Base-by-base conservation (phyloP, 2,797 vertebrate species). In the Sebastes itinus region DNA sequence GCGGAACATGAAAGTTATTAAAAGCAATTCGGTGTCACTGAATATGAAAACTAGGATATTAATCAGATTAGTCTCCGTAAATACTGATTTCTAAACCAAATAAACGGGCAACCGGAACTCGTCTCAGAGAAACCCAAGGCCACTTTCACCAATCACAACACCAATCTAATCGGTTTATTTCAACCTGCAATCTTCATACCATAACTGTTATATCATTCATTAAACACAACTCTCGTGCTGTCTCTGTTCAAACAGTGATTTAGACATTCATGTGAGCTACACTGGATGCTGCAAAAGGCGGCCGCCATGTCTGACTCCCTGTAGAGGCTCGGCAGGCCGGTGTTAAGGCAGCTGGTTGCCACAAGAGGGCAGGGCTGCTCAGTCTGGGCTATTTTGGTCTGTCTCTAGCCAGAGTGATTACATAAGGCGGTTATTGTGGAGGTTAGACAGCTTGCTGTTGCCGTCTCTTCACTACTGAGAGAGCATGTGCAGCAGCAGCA, bases 371-470 rank as follows among this genome's bases (percentile, higher is more conserved):
- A 92, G 88, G 78, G 77, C 82, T 82, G 90, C 86, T 91, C 91
- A 94, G 89, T 89, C 90, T 89, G 91, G 83, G 88, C 92, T 95
- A 95, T 94, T 95, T 94, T 91, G 81, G 93, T 94, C 89, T 83
- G 89, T 92, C 92, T 93, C 93, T 90, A 92, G 87, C 90, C 89
- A 91, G 91, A 91, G 92, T 83, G 92, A 94, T 95, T 95, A 94
- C 93, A 95, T 95, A 95, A 95, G 92, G 88, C 72, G 52, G 92
- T 92, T 92, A 93, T 90, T 90, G 91, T 92, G 90, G 91, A 92
- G 91, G 92, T 92, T 92, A 93, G 91, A 92, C 90, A 88, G 89
- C 89, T 91, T 87, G 90, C 90, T 89, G 90, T 83, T 90, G 89
- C 89, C 46, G 12, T 89, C 86, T 88, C 88, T 89, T 89, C 87